Percentiles rank a stretch among this genome's conserved stretches.
These are phyloP conservation scores for Balanococcus diminutus DNA, from an alignment of 2,888 invertebrate species.

Conservation along the genomic window DNA sequence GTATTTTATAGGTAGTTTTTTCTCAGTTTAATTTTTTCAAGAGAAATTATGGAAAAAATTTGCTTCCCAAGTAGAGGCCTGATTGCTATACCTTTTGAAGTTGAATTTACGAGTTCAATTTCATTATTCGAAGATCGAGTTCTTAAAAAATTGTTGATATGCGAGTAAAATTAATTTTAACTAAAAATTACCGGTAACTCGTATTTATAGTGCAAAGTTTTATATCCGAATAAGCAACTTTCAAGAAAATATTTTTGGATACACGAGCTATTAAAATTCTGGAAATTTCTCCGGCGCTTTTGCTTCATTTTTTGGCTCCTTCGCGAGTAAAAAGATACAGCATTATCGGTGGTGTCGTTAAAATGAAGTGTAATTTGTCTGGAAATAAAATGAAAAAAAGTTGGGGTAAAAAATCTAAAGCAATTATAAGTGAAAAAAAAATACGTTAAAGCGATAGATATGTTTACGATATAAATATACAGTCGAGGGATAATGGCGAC, in stretches of 20 bases:
- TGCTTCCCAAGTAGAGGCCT: too few species aligned
- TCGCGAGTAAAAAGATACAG: not conserved
- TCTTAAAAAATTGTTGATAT: not conserved
- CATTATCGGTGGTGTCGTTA: not conserved
- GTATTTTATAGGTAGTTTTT: too few species aligned
- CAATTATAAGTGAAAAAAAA: constrained; percentile 6
- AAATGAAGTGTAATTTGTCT: not conserved
- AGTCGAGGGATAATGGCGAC: not conserved
- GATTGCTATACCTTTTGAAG: too few species aligned
- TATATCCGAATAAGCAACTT: not conserved
- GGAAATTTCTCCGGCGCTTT: not conserved
- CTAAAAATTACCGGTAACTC: not conserved
- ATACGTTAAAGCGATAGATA: not conserved
- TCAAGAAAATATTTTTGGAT: not conserved
- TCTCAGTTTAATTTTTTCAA: too few species aligned
- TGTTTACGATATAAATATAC: not conserved
- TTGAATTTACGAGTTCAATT: not conserved
- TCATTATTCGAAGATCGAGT: not conserved
- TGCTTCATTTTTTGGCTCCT: not conserved
- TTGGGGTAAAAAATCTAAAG: constrained; percentile 12
- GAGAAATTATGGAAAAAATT: too few species aligned
- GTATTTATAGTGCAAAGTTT: not conserved
- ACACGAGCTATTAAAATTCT: not conserved
- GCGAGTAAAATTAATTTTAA: not conserved
- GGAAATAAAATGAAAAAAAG: not conserved